Conservation (phyloP, 2,888 invertebrate species). For the Dryobotodes eremita region DNA sequence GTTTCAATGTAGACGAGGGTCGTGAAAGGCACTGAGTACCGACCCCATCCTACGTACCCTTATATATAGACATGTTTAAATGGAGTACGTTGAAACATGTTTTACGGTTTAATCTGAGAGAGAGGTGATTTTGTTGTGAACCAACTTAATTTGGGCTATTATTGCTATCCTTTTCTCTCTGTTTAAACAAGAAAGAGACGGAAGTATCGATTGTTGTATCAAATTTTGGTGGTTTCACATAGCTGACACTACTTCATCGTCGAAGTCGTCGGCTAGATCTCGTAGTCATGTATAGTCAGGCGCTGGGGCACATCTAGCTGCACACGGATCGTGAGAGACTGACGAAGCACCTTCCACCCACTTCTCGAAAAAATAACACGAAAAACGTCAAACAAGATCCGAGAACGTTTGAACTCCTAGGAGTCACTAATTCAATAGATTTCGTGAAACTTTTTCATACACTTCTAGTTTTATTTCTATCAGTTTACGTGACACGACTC, state of each 20-base stretch:
- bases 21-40: constrained; percentile 31
- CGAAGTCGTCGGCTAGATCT: neutral
- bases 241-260: neutral
- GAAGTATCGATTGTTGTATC: neutral
- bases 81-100: constrained; percentile 7
- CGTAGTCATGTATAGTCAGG: neutral
- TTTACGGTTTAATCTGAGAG: constrained; percentile 18
- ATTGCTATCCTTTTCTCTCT: neutral
- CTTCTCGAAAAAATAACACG: neutral
- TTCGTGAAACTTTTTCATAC: constrained; percentile 44
- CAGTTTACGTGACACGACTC: constrained; percentile 53
- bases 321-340: neutral
- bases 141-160: neutral
- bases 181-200: constrained; percentile 1
- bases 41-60: neutral
- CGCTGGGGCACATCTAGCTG: neutral
- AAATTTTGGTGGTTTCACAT: neutral
- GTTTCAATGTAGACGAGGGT: constrained; percentile 55
- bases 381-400: constrained; percentile 15
- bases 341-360: neutral
- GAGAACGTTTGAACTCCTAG: constrained; percentile 2
- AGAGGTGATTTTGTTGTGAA: constrained; percentile 10
- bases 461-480: constrained; percentile 56
- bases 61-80: constrained; percentile 29
- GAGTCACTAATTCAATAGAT: constrained; percentile 48